A percentile compares a stretch with the other conserved stretches of the same genome.
Conservation (phyloP, 2,113 vertebrate genomes). For the Paedocypris sp. region DNA sequence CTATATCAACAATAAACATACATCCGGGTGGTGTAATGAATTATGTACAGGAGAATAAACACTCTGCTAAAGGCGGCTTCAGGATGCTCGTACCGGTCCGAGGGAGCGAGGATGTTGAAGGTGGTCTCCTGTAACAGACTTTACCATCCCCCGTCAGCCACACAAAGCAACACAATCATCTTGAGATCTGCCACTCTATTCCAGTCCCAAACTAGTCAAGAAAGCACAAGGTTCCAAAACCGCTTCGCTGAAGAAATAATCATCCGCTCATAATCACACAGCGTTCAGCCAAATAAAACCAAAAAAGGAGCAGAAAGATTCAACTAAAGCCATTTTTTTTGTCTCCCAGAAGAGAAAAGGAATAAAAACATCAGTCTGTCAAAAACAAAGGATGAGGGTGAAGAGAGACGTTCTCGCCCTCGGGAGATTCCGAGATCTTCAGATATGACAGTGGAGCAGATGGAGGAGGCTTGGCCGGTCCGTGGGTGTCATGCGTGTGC, state of each 20-base stretch:
- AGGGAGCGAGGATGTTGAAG: background rate
- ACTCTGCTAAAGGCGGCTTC: background rate
- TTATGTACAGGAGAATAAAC: conserved; percentile 48
- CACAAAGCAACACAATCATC: background rate
- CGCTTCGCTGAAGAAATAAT: conserved; percentile 33
- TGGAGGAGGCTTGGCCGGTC: conserved; percentile 27
- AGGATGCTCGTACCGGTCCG: background rate
- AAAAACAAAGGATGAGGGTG: conserved; percentile 26
- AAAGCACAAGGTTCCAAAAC: conserved; percentile 25
- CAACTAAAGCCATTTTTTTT: background rate
- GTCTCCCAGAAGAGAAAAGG: background rate
- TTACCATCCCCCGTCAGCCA: conserved; percentile 41
- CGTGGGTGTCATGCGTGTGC: conserved; percentile 29
- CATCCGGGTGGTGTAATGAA: conserved; percentile 34
- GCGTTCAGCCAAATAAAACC: conserved; percentile 33
- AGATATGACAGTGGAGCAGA: conserved; percentile 12
- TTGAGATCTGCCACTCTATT: conserved; percentile 14
- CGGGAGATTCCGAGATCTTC: too few species aligned
- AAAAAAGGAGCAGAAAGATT: background rate
- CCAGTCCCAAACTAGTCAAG: conserved; percentile 3
- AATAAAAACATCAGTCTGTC: background rate
- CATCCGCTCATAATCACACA: conserved; percentile 24
- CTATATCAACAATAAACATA: conserved; percentile 54
- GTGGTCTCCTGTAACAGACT: conserved; percentile 51
- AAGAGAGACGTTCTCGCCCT: conserved; percentile 20